These are phyloP conservation scores for Umimayanthus chanpuru DNA, from an alignment of 92 coral and sea anemone species.

Conservation along the genomic window DNA sequence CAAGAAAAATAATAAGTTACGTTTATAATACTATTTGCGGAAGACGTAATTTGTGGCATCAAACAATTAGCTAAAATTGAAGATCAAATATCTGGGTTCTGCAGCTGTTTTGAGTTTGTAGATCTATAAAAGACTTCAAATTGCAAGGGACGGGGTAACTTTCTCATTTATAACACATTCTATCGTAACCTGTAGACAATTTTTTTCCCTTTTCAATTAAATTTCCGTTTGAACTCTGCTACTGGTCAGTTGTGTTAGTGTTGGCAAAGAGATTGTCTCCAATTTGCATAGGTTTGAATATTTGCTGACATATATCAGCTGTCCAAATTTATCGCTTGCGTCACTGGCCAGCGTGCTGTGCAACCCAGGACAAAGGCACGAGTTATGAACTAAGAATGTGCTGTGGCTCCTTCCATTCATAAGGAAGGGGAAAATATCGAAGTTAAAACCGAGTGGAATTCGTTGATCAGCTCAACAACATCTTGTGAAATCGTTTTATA, in stretches of 20 bases:
- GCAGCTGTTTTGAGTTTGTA: neutral
- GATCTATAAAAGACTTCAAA: neutral
- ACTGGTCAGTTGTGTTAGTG: neutral
- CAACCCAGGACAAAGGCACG: neutral
- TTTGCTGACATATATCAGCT: neutral
- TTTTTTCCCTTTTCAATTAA: neutral
- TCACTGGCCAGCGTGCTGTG: neutral
- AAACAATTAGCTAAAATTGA: neutral
- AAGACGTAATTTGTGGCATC: neutral
- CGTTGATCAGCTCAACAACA: neutral
- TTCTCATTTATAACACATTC: neutral
- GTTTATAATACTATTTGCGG: neutral
- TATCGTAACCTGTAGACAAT: neutral
- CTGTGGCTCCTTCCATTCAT: too few species aligned
- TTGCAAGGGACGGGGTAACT: neutral
- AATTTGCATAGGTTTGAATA: constrained; percentile 2
- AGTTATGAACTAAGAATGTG: neutral
- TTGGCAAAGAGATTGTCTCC: neutral
- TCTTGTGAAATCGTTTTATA: neutral
- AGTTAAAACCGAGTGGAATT: neutral
- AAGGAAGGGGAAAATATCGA: neutral
- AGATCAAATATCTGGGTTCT: neutral
- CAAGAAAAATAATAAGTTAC: neutral
- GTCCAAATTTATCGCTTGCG: neutral
- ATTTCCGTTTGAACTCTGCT: neutral